phyloP scores from a whole-genome alignment of 2,797 vertebrate species.

The Enteromius trimaculatus region DNA sequence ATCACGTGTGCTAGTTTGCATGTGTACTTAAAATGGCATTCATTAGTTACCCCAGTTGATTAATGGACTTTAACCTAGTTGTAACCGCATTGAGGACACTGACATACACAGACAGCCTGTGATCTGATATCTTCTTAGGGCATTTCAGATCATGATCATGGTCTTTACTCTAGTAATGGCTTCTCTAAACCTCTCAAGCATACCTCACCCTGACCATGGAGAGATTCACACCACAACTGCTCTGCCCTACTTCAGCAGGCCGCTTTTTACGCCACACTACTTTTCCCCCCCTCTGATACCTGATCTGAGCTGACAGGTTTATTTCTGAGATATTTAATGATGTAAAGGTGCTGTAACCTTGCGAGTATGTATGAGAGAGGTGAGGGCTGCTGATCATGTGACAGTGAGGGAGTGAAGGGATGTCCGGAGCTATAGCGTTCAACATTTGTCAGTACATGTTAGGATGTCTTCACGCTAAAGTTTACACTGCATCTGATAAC shows the following conservation, averaged over 20 bases:
- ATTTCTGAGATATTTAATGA: conserved; percentile 39
- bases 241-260: conserved; percentile 1
- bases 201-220: conserved; percentile 61
- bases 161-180: conserved; percentile 73
- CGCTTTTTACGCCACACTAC: background rate
- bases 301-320: conserved; percentile 44
- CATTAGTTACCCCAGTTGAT: conserved; percentile 60
- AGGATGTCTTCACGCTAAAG: background rate
- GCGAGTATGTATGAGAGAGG: conserved; percentile 9
- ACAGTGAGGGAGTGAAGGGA: background rate
- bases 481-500: background rate
- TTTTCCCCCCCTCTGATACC: conserved; percentile 23
- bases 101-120: conserved; percentile 43
- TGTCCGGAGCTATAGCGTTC: background rate
- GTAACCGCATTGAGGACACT: conserved; percentile 38
- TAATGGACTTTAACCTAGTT: conserved; percentile 66
- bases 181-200: conserved; percentile 69
- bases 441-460: conserved; percentile 7
- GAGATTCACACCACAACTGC: conserved; percentile 56
- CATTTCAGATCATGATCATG: conserved; percentile 75
- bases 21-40: conserved; percentile 51
- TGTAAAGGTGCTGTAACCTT: conserved; percentile 33
- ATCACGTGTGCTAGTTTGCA: conserved; percentile 53
- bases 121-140: conserved; percentile 74
- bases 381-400: conserved; percentile 5